Conservation (phyloP, 2,113 vertebrate species). For the Mungos mungo region DNA sequence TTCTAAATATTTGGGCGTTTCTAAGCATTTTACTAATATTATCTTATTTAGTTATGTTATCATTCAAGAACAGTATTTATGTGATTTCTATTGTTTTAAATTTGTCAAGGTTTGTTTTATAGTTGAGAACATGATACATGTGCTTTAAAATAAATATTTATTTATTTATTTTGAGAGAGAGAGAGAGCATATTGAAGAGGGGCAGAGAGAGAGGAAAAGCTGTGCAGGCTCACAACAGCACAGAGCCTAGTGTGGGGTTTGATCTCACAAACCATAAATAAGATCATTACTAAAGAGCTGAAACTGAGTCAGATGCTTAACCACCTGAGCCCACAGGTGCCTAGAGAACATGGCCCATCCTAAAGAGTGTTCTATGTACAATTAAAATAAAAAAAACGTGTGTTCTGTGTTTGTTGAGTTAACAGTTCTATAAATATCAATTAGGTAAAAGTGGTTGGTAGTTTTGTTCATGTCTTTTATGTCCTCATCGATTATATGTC, state of each 20-base stretch:
- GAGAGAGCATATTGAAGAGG: no score
- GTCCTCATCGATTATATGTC: neutral
- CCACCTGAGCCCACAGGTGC: no score
- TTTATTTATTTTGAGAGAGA: no score
- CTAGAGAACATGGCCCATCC: neutral
- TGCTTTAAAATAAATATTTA: no score
- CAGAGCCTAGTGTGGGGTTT: no score
- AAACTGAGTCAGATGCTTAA: no score
- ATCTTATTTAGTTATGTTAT: neutral
- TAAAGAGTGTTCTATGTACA: neutral
- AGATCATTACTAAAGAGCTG: no score
- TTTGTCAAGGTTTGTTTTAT: neutral
- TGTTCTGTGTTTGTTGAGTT: neutral
- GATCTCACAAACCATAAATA: no score
- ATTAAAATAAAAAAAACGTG: neutral
- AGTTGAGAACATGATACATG: neutral
- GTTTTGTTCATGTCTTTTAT: neutral
- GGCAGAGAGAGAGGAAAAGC: no score
- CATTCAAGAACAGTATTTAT: neutral
- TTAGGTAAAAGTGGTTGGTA: neutral
- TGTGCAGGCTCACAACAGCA: no score
- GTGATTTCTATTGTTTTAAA: neutral
- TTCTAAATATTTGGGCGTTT: neutral
- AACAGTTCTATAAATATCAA: neutral
- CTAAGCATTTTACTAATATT: neutral